These are phyloP conservation scores for Andinoacara biseriatus DNA, from an alignment of 2,113 vertebrate genomes.

Conservation along the genomic window DNA sequence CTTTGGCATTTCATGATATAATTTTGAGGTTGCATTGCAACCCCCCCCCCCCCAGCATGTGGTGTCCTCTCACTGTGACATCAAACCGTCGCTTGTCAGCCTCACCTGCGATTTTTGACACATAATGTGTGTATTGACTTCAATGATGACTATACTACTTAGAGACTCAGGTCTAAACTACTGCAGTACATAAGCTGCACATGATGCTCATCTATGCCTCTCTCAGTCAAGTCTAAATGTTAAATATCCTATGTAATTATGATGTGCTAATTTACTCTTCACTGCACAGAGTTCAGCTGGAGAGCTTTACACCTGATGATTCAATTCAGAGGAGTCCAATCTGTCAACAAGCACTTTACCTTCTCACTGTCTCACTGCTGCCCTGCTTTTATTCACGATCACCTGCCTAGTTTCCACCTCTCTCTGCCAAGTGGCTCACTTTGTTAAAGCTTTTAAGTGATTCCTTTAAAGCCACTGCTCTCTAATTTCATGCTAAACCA, in stretches of 20 bases:
- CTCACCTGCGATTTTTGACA: neutral
- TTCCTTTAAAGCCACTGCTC: neutral
- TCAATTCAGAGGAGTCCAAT: neutral
- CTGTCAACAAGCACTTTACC: constrained; percentile 18
- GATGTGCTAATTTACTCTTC: constrained; percentile 3
- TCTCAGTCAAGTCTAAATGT: neutral
- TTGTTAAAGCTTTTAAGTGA: neutral
- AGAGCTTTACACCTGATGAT: constrained; percentile 5
- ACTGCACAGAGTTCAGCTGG: neutral
- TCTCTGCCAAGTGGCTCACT: neutral
- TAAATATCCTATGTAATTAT: neutral
- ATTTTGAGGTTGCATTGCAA: too few species aligned
- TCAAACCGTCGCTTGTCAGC: neutral
- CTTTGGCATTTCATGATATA: too few species aligned
- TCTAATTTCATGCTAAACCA: constrained; percentile 43
- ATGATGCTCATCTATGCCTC: neutral
- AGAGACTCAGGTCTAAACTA: neutral
- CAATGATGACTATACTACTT: neutral
- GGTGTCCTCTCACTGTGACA: neutral
- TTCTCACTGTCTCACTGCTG: neutral
- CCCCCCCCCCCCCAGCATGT: too few species aligned
- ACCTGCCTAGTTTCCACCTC: neutral
- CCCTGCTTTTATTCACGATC: neutral
- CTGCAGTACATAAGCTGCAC: neutral
- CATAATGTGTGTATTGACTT: neutral